Base-by-base conservation (phyloP, 2,797 vertebrate species). In the Sebastes trivittatus region DNA sequence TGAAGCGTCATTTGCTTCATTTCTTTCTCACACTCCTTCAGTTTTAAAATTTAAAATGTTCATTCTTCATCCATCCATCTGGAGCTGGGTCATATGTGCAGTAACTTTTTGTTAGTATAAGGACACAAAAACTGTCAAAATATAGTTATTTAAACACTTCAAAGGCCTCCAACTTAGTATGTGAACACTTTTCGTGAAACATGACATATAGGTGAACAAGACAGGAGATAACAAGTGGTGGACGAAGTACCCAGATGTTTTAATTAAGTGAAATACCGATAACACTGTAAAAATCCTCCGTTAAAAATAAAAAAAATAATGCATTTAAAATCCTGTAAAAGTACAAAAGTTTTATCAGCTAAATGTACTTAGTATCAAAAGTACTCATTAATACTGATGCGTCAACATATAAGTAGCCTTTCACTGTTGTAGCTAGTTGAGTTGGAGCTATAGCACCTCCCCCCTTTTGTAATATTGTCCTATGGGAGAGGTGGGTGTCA, bases 21-120 rank as follows among this genome's bases (percentile, higher is more conserved):
- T 78, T 73, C 60, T 65, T 61, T 59, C 61, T 72, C 72, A 61
- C 56, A 54, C n/a, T n/a, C 16, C 46, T 52, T 46, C 16, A 55
- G 23, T 58, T 73, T n/a, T 10, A 23, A 20, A 22, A 29, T 34
- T 20, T 49, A 22, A 54, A 54, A 22, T n/a, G 10, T n/a, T 54
- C 49, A n/a, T 52, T n/a, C 49, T 22, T n/a, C 49, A 22, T 56
- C 46, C 14, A 36, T 71, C 18, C 2, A 46, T 69, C 25, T 55
- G 64, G 61, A 56, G 25, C 46, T 11, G 5, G 4, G n/a, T 70
- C 42, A 38, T 29, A n/a, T 42, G 30, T 18, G 23, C 5, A 54
- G 22, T 29, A 18, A 11, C 3, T 2, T 60, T 23, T 34, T 36
- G 8, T 36, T 11, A 13, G 38, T 22, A 7, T n/a, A 46, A 61